Conservation (phyloP, 1,140 invertebrate genomes). For the Pogonognathellus flavescens region DNA sequence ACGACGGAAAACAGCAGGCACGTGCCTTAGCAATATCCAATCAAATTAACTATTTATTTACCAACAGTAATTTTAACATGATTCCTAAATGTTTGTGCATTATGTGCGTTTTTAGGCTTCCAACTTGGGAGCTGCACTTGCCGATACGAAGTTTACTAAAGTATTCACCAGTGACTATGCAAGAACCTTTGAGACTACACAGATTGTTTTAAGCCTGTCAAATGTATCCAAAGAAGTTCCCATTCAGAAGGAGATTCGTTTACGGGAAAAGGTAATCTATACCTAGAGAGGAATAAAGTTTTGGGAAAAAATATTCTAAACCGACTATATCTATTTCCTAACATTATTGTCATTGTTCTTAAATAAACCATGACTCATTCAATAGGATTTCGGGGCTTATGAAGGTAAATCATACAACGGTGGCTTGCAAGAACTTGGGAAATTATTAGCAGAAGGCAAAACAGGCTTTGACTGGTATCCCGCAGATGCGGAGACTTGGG, state of each 20-base stretch:
- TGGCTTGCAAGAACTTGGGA: not conserved
- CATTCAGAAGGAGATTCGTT: not conserved
- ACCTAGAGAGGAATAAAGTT: not conserved
- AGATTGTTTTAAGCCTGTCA: not conserved
- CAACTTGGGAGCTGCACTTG: not conserved
- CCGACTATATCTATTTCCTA: not conserved
- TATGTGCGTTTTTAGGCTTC: no score
- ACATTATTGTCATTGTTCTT: no score
- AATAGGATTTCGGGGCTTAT: not conserved
- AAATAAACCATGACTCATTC: no score
- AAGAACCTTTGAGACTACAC: slow-evolving; percentile 10
- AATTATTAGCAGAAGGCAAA: not conserved
- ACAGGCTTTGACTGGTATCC: not conserved
- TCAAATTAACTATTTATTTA: not conserved
- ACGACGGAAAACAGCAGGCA: not conserved
- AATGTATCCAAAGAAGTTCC: slow-evolving; percentile 1
- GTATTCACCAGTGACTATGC: slow-evolving; percentile 11
- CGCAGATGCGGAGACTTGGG: slow-evolving; percentile 7
- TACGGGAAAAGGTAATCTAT: not conserved
- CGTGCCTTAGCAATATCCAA: not conserved
- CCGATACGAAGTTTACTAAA: slow-evolving; percentile 16
- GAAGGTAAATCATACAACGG: not conserved
- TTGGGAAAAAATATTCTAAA: not conserved
- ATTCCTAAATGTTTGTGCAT: not conserved
- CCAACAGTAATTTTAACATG: no score